Evolutionary conservation across 2,888 invertebrate genomes (phyloP).

Genomic region (Diaphora mendica): DNA sequence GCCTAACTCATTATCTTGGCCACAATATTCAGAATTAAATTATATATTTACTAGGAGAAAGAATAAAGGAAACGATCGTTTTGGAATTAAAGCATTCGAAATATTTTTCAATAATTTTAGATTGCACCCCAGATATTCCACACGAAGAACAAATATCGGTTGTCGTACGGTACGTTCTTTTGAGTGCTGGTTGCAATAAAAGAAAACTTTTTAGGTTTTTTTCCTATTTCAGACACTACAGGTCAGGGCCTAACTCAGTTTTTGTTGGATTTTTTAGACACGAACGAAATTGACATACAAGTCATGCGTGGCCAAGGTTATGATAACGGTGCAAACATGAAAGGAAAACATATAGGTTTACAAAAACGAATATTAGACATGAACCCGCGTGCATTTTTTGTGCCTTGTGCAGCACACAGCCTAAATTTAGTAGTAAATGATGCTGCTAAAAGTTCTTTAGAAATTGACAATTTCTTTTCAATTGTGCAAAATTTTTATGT

Average conservation of each 20-base stretch:
- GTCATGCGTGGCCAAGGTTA: slow-evolving; percentile 31
- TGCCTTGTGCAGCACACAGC: slow-evolving; percentile 20
- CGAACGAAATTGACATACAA: slow-evolving; percentile 22
- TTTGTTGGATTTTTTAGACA: slow-evolving; percentile 5
- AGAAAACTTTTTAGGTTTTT: no score
- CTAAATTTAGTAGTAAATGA: slow-evolving; percentile 27
- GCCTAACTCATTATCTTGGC: no score
- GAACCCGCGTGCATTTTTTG: slow-evolving; percentile 19
- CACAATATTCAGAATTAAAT: no score
- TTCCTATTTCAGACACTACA: slow-evolving; percentile 1
- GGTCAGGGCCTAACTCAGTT: not conserved
- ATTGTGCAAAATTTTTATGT: slow-evolving; percentile 30
- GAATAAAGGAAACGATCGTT: no score
- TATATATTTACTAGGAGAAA: no score
- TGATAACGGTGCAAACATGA: slow-evolving; percentile 13
- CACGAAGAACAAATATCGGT: no score
- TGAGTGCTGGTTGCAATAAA: no score
- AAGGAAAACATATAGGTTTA: slow-evolving; percentile 3
- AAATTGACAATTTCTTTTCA: slow-evolving; percentile 19
- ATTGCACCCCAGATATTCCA: no score
- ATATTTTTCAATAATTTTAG: no score
- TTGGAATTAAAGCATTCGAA: no score
- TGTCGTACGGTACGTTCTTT: no score
- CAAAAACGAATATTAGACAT: slow-evolving; percentile 20
- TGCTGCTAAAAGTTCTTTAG: slow-evolving; percentile 23